phyloP scores from a whole-genome alignment of 2,888 invertebrate species.

The Aspidapion aeneum region DNA sequence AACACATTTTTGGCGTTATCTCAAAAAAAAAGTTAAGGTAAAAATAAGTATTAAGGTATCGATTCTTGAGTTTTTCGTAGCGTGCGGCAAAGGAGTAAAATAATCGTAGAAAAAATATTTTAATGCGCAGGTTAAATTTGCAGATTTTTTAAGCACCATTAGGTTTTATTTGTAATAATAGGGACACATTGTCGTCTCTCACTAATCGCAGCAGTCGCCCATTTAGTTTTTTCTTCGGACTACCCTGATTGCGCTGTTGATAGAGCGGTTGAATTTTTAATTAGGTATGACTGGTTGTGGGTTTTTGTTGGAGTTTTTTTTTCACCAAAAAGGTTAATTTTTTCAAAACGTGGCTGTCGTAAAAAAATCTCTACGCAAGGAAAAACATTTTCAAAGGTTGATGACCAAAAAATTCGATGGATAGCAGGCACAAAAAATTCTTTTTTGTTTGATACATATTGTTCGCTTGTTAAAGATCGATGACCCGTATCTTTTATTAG shows the following conservation, averaged over 20 bases:
- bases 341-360: background rate
- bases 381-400: background rate
- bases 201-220: background rate
- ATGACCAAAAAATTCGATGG: background rate
- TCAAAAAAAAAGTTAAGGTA: no score
- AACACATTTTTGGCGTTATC: no score
- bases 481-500: background rate
- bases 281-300: background rate
- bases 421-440: background rate
- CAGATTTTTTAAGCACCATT: no score
- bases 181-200: background rate
- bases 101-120: no score
- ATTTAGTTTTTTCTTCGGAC: background rate
- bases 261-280: slow-evolving; percentile 6
- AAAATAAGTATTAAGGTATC: no score
- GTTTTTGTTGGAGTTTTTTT: no score
- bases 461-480: background rate
- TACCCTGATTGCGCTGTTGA: slow-evolving; percentile 3
- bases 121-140: no score
- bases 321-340: no score
- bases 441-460: background rate
- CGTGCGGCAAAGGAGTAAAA: no score
- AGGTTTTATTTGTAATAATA: no score
- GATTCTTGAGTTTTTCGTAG: no score
- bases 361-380: background rate